Conservation (phyloP, 1,140 invertebrate genomes). For the Atta texana region DNA sequence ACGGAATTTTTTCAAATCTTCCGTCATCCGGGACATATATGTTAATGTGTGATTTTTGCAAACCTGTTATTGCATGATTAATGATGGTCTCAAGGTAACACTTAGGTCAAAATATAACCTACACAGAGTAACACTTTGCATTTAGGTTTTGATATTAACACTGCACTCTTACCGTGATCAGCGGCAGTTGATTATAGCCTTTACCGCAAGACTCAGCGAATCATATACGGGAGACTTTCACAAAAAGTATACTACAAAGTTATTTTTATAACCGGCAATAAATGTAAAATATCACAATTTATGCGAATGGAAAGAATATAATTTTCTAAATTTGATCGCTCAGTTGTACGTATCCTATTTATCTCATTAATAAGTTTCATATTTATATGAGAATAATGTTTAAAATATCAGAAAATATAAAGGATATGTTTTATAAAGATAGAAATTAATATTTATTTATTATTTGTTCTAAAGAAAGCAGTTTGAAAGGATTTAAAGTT, state of each 20-base stretch:
- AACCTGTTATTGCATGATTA: constrained; percentile 37
- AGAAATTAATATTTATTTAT: not conserved
- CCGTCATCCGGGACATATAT: not conserved
- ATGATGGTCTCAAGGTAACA: constrained; percentile 32
- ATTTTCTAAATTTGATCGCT: constrained; percentile 20
- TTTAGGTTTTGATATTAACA: constrained; percentile 40
- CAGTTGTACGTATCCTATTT: not conserved
- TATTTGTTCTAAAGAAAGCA: not conserved
- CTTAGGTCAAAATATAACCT: constrained; percentile 20
- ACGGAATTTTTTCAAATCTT: constrained; percentile 29
- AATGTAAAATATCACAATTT: not conserved
- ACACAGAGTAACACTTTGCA: constrained; percentile 42
- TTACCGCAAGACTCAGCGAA: not conserved
- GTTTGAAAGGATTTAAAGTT: not conserved
- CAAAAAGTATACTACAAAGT: constrained; percentile 13
- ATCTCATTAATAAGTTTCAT: not conserved
- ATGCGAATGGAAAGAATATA: constrained; percentile 9
- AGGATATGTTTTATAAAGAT: not conserved
- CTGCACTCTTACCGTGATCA: constrained; percentile 33
- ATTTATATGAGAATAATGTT: not conserved
- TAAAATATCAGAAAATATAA: not conserved
- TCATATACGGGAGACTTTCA: constrained; percentile 25
- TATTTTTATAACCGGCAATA: not conserved
- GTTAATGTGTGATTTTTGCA: not conserved
- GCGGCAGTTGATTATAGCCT: constrained; percentile 10